Percentiles rank a stretch among this genome's conserved stretches.
These are phyloP conservation scores for Rhinichthys osculus DNA, from an alignment of 2,797 vertebrate genomes.

Conservation along the genomic window DNA sequence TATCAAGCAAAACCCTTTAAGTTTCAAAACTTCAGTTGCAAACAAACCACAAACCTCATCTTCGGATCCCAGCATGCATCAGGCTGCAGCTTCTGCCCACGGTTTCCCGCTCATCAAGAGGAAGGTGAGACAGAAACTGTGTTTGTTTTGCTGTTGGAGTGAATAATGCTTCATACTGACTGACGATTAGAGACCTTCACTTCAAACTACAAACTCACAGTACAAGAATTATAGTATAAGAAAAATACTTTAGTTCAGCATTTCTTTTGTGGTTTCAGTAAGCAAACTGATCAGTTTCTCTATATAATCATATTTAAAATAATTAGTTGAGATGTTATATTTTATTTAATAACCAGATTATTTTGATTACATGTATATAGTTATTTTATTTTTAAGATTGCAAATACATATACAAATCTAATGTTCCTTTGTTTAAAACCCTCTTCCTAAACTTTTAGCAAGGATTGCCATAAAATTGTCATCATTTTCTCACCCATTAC, in stretches of 20 bases:
- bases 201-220: background rate
- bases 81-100: conserved; percentile 83
- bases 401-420: too few relatives aligned
- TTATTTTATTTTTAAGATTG: too few relatives aligned
- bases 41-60: conserved; percentile 71
- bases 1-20: conserved; percentile 84
- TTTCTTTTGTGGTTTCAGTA: background rate
- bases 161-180: background rate
- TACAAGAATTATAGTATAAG: background rate
- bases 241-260: background rate
- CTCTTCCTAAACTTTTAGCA: too few relatives aligned
- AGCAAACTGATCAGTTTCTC: too few relatives aligned
- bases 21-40: conserved; percentile 78
- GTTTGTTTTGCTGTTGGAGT: background rate
- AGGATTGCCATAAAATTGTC: too few relatives aligned
- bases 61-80: conserved; percentile 75
- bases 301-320: too few relatives aligned
- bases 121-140: conserved; percentile 78
- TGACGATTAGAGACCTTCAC: background rate
- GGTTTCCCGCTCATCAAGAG: conserved; percentile 94
- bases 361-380: too few relatives aligned
- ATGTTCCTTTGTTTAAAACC: too few relatives aligned
- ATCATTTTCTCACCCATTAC: too few relatives aligned
- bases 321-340: too few relatives aligned
- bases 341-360: too few relatives aligned